Base-by-base conservation (phyloP, 1,140 invertebrate genomes). In the Agrilus planipennis region DNA sequence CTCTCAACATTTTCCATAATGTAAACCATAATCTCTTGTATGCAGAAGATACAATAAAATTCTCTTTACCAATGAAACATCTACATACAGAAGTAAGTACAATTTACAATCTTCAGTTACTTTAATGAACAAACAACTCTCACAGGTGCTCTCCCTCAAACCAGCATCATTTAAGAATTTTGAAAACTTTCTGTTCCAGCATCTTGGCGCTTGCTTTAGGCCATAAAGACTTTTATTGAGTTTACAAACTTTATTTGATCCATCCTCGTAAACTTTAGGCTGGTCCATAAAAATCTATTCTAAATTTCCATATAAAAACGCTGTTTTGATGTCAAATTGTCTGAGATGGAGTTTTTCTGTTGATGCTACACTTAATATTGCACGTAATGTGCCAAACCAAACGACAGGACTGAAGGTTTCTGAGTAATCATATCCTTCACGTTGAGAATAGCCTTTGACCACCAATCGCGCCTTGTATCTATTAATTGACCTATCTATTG, bases 391-490 rank as follows among this genome's bases (percentile, higher is more conserved):
- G 7, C 51, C 46, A 19, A 47, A 51, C 19, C 45, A 42, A 4
- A 45, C 57, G 34, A 64, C 60, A 6, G 54, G 57, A 43, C 50
- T 53, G 36, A 53, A 61, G 20, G 51, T 57, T 41, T 53, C 48
- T 11, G 55, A 23, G 27, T 54, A 56, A 21, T 58, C 51, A 12
- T 55, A 34, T 17, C 54, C 52, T 14, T 47, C 11, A 30, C 30
- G 31, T 44, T 64, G 61, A 16, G 42, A 44, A 34, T 49, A 66
- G 0, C 65, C 64, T 46, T 58, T 58, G 7, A 53, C 58, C 6
- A 69, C 63, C 20, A 65, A 49, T 18, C 63, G 40, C 11, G 65
- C 63, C 49, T 65, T 65, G 44, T 51, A 51, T 35, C 41, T 41
- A 55, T 43, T 9, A 51, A 39, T 18, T 39, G 20, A 10, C 34